Evolutionary conservation across 2,797 vertebrate species (phyloP).

Genomic region (Loriculus beryllinus): DNA sequence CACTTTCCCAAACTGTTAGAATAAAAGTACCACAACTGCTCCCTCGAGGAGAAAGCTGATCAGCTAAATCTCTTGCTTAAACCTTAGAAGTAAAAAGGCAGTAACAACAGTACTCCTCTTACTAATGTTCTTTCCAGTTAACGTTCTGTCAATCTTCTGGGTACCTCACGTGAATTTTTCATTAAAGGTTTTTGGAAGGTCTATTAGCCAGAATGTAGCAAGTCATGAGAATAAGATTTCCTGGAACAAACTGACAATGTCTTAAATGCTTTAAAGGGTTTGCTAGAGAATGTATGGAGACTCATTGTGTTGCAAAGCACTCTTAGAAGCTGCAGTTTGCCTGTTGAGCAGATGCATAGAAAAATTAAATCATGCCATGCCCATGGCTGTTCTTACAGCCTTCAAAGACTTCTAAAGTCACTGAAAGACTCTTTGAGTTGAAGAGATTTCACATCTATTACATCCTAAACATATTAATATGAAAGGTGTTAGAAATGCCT

Average conservation of each 20-base stretch:
- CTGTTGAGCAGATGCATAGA: not conserved
- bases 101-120: not conserved
- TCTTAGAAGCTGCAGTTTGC: not conserved
- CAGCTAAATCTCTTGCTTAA: not conserved
- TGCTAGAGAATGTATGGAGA: not conserved
- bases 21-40: not conserved
- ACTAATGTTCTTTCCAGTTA: not conserved
- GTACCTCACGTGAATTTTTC: not conserved
- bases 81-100: not conserved
- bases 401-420: not conserved
- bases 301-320: not conserved
- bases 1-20: conserved; percentile 8
- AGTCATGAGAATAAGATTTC: not conserved
- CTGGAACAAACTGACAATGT: not conserved
- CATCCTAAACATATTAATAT: not conserved
- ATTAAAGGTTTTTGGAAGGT: not conserved
- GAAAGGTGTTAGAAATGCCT: conserved; percentile 29
- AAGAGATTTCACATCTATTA: conserved; percentile 42
- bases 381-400: not conserved
- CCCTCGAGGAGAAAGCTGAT: not conserved
- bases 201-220: not conserved
- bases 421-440: conserved; percentile 5
- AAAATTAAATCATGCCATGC: not conserved
- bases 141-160: not conserved
- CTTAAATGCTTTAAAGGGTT: not conserved